phyloP scores from a whole-genome alignment of 2,888 invertebrate species.

The Hedychridium roseum region DNA sequence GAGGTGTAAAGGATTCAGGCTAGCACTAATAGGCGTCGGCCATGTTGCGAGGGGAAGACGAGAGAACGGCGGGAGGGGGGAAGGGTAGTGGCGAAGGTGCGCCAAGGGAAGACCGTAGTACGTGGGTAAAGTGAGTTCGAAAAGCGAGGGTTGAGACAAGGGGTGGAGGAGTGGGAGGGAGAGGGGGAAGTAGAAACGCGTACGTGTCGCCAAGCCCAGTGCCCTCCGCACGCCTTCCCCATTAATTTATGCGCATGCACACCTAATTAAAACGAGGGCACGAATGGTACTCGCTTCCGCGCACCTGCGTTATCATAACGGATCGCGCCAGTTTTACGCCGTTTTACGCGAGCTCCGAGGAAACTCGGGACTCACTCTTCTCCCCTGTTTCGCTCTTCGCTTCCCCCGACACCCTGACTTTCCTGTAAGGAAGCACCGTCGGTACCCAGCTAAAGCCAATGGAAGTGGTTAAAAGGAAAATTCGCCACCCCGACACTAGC shows the following conservation, averaged over 20 bases:
- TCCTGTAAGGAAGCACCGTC: too few species aligned
- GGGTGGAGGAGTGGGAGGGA: not conserved
- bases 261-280: slow-evolving; percentile 35
- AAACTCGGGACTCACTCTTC: slow-evolving; percentile 11
- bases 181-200: slow-evolving; percentile 3
- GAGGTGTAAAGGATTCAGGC: slow-evolving; percentile 14
- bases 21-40: slow-evolving; percentile 3
- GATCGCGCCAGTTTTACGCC: slow-evolving; percentile 27
- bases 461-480: too few species aligned
- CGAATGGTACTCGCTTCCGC: slow-evolving; percentile 29
- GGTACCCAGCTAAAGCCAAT: too few species aligned
- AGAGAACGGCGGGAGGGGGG: not conserved
- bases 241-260: slow-evolving; percentile 33
- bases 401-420: not conserved
- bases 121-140: not conserved
- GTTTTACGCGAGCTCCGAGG: slow-evolving; percentile 24
- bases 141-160: not conserved
- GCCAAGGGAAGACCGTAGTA: not conserved
- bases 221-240: slow-evolving; percentile 9
- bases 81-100: not conserved
- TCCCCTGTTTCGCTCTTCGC: not conserved
- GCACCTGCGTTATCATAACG: slow-evolving; percentile 30
- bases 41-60: not conserved
- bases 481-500: too few species aligned
- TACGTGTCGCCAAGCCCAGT: slow-evolving; percentile 16